phyloP scores from a whole-genome alignment of 2,113 vertebrate genomes.

The Tichodroma muraria region DNA sequence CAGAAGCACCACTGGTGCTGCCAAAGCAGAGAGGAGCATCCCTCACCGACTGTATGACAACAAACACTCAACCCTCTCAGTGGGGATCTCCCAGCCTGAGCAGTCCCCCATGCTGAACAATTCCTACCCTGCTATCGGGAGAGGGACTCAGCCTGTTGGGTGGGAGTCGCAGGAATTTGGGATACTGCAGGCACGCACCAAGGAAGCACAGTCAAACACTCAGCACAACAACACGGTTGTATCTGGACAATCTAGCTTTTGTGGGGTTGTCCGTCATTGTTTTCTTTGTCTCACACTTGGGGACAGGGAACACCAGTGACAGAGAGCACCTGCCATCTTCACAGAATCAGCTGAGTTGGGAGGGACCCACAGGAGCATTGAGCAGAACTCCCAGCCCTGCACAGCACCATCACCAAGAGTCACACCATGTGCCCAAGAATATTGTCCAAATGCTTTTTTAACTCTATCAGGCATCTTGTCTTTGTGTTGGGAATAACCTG shows the following conservation, averaged over 20 bases:
- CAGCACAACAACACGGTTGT: not conserved
- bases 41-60: rapidly evolving
- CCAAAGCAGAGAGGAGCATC: not conserved
- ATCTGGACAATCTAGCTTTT: not conserved
- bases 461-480: not conserved
- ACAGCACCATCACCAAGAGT: not conserved
- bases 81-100: not conserved
- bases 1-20: not conserved
- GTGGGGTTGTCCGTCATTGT: rapidly evolving
- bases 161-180: rapidly evolving
- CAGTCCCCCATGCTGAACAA: not conserved
- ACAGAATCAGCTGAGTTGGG: not conserved
- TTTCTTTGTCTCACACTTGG: not conserved
- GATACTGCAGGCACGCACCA: not conserved
- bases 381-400: not conserved
- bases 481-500: not conserved
- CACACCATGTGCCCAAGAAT: not conserved
- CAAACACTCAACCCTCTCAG: not conserved
- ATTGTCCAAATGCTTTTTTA: not conserved
- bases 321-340: not conserved
- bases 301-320: not conserved
- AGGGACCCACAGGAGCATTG: not conserved
- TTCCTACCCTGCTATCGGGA: not conserved
- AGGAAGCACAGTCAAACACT: not conserved
- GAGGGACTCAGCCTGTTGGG: rapidly evolving